Base-by-base conservation (phyloP, 1,140 invertebrate genomes). In the Contarinia nasturtii region DNA sequence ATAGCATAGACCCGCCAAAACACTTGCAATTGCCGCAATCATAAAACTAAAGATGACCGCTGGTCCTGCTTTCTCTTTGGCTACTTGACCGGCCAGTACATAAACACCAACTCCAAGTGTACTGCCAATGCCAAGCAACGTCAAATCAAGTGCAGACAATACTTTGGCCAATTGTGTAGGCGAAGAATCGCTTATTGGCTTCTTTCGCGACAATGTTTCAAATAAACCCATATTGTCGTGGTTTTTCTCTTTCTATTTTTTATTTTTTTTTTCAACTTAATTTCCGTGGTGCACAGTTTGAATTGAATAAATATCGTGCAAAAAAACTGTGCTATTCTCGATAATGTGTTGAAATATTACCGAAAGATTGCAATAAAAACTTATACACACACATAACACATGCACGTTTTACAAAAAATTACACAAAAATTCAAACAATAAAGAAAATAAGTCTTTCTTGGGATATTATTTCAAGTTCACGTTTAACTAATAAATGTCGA, bases 101-200 rank as follows among this genome's bases (percentile, higher is more conserved):
- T 92, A 93, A 12, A 91, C 80, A 14, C 88, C 87, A 20, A 89
- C 80, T 4, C 88, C 88, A 10, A 92, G 62, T 0, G 86, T 92
- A 50, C 82, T 85, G 8, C 87, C 86, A 19, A 92, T 77, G 34
- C 85, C 84, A 2, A 89, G 59, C 1, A 79, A 76, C 0, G 81
- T 86, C 7, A 89, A 67, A 62, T 89, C 84, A 38, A 82, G 64
- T 0, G 80, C 75, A 2, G 73, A 76, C 8, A 91, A 67, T 34
- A 82, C 80, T 58, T 80, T 66, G 1, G 73, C 70, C 2, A 86
- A 60, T 42, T 71, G 60, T 56, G 27, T 61, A 52, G 17, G 60
- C 53, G 55, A 54, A 47, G 51, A 51, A 15, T 36, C 34, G 2
- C 57, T 53, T 2, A 67, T 51, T 2, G 55, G 50, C 55, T 76